Base-by-base conservation (phyloP, 2,888 invertebrate genomes). In the Ferdinandea cuprea region DNA sequence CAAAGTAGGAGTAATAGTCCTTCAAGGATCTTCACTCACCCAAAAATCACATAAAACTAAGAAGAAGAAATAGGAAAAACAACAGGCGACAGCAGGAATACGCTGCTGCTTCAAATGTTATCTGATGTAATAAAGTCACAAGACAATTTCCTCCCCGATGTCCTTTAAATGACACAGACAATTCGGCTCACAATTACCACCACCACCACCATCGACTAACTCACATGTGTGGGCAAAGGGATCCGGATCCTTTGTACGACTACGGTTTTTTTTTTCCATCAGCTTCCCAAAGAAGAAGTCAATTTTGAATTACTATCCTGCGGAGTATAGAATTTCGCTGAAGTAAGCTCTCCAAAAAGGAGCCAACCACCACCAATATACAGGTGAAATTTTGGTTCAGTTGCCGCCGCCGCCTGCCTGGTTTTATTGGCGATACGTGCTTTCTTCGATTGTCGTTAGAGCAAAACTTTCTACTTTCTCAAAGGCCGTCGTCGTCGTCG, bases 391-490 rank as follows among this genome's bases (percentile, higher is more conserved):
- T 56, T 50, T 32, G 59, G 59, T 19, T 69, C 21, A 11, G 13
- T 58, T 68, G 9, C 42, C 78, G 37, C n/a, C n/a, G n/a, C n/a
- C n/a, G n/a, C n/a, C n/a, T n/a, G n/a, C 83, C 83, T 56, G 72
- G 48, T 83, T 83, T 83, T 83, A 83, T 83, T 83, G 63, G 68
- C 63, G 54, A 58, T 83, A 83, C 83, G 83, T 83, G 83, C 83
- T 61, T 61, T 37, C 69, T 71, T 69, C 58, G 65, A 78, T 66
- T 65, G 54, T n/a, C 28, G 46, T 42, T n/a, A 59, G 54, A 9
- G 40, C 21, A 61, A 59, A 68, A 66, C 48, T 61, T 73, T 74
- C 15, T 46, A 37, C 56, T 13, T 19, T 19, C 40, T 32, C 61
- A 42, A 69, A 68, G 72, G 73, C 61, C 46, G 46, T n/a, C 30